These are phyloP conservation scores for Drosophila mimica DNA, from an alignment of 2,888 invertebrate species.

Conservation along the genomic window DNA sequence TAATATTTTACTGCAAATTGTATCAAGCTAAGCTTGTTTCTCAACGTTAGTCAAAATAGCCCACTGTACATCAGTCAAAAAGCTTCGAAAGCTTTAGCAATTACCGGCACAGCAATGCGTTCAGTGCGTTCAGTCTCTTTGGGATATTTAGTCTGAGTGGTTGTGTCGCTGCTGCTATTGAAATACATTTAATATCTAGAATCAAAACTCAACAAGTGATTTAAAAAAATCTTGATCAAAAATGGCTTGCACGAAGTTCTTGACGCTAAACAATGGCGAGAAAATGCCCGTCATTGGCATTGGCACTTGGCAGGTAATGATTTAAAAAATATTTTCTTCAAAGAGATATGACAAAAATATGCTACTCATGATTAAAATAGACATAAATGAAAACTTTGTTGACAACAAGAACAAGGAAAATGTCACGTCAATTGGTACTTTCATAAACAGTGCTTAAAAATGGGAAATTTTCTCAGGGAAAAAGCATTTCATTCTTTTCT, in stretches of 20 bases:
- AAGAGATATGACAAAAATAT: background rate
- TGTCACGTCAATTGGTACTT: background rate
- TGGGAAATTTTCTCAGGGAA: constrained; percentile 8
- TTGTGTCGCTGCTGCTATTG: constrained; percentile 12
- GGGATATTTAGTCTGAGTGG: constrained; percentile 13
- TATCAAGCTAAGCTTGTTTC: background rate
- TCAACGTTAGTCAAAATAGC: background rate
- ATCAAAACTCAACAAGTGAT: constrained; percentile 37
- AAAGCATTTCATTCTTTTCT: background rate
- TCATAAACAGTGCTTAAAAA: background rate
- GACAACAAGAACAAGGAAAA: background rate
- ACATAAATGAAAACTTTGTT: background rate
- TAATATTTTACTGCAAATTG: background rate
- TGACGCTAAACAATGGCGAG: constrained; percentile 86
- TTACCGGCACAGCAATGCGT: constrained; percentile 13
- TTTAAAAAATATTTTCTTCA: background rate
- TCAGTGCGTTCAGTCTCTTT: constrained; percentile 7
- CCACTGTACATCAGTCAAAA: constrained; percentile 15
- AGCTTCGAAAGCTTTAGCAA: constrained; percentile 19
- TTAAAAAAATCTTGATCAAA: background rate
- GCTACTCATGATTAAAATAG: background rate
- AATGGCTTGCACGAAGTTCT: constrained; percentile 63
- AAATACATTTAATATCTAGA: background rate
- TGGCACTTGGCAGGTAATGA: constrained; percentile 91
- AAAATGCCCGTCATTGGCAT: constrained; percentile 90